Evolutionary conservation across 1,140 invertebrate species (phyloP).

Genomic region (Trichonephila inaurata): DNA sequence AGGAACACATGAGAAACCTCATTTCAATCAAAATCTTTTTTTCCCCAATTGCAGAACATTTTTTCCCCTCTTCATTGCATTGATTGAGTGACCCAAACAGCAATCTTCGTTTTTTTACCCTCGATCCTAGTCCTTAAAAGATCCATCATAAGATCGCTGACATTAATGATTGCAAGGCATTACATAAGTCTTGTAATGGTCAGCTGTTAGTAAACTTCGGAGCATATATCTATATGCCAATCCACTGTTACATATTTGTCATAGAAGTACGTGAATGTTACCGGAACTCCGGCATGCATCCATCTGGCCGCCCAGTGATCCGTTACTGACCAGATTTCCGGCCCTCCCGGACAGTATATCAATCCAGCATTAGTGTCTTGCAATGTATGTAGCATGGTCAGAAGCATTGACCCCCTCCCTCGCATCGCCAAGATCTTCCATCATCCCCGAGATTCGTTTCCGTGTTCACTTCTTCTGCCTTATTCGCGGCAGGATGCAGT

Average conservation of each 20-base stretch:
- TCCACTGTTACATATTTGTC: constrained; percentile 37
- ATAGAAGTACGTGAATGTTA: constrained; percentile 1
- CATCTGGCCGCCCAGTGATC: constrained; percentile 39
- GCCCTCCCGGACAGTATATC: constrained; percentile 51
- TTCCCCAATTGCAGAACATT: not conserved
- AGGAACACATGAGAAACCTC: not conserved
- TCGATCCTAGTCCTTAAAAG: not conserved
- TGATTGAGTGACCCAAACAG: not conserved
- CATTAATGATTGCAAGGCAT: constrained; percentile 43
- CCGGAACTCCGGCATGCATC: constrained; percentile 21
- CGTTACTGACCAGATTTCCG: constrained; percentile 57
- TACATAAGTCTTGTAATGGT: constrained; percentile 40
- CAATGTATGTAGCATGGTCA: not conserved
- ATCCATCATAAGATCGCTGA: constrained; percentile 38
- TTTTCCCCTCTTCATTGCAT: not conserved
- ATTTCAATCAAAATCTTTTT: not conserved
- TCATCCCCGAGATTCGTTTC: constrained; percentile 12
- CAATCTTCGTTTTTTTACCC: not conserved
- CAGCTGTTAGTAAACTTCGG: constrained; percentile 21
- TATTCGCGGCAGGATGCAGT: constrained; percentile 3
- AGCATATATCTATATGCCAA: not conserved
- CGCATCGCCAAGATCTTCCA: not conserved
- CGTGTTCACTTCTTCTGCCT: constrained; percentile 4
- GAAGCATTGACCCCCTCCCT: not conserved
- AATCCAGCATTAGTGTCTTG: constrained; percentile 52